Evolutionary conservation across 2,888 invertebrate species (phyloP).

Genomic region (Torymus texanus): DNA sequence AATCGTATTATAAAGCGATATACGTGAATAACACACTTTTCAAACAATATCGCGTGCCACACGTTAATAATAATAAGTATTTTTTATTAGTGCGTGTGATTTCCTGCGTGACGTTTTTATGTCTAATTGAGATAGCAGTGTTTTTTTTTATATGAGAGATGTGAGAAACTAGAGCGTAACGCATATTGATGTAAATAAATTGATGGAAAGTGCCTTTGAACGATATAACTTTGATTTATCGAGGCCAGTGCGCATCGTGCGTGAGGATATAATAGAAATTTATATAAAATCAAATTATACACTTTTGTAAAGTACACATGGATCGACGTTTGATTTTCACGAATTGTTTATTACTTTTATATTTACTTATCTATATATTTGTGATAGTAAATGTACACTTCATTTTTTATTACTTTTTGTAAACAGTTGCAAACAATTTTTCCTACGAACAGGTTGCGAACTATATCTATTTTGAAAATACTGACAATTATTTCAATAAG

Average conservation of each 20-base stretch:
- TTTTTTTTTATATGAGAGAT: neutral
- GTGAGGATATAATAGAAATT: neutral
- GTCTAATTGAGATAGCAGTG: too few relatives aligned
- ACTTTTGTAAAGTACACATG: neutral
- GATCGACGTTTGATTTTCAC: too few relatives aligned
- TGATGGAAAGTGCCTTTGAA: conserved; percentile 22
- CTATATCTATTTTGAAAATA: too few relatives aligned
- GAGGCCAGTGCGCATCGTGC: conserved; percentile 5
- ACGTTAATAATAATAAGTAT: too few relatives aligned
- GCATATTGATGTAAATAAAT: conserved; percentile 17
- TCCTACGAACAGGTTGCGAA: too few relatives aligned
- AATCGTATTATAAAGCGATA: too few relatives aligned
- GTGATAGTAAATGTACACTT: conserved; percentile 29
- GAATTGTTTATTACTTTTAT: neutral
- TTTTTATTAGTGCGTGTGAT: too few relatives aligned
- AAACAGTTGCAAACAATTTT: too few relatives aligned
- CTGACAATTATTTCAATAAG: too few relatives aligned
- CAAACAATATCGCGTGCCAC: too few relatives aligned
- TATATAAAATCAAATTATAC: conserved; percentile 31
- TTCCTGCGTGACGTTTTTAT: too few relatives aligned
- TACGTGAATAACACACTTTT: too few relatives aligned
- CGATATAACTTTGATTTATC: conserved; percentile 12
- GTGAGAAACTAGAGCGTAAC: neutral
- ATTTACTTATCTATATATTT: conserved; percentile 10
- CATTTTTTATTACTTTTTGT: neutral